These are phyloP conservation scores for Mormyrus iriodes DNA, from an alignment of 2,113 vertebrate species.

Conservation along the genomic window DNA sequence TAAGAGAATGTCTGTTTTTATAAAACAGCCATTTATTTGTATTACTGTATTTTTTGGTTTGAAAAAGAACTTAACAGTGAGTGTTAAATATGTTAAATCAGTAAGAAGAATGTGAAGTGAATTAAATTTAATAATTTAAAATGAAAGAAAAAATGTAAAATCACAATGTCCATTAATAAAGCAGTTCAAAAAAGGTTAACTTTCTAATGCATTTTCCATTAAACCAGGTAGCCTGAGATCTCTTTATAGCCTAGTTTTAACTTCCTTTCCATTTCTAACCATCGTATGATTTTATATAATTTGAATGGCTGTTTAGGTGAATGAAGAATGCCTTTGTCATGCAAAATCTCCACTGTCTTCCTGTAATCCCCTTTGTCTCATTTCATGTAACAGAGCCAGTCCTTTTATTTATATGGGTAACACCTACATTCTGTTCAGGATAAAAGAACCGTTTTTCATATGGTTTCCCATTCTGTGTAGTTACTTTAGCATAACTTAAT, in stretches of 20 bases:
- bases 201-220: constrained; percentile 5
- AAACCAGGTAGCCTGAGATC: neutral
- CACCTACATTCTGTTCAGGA: neutral
- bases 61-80: neutral
- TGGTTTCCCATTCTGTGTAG: neutral
- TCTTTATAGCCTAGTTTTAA: neutral
- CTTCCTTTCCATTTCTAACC: neutral
- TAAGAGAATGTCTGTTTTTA: neutral
- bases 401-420: neutral
- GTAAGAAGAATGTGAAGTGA: neutral
- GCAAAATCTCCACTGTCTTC: neutral
- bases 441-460: neutral
- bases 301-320: neutral
- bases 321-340: neutral
- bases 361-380: neutral
- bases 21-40: neutral
- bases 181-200: neutral
- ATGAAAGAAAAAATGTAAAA: neutral
- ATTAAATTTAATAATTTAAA: neutral
- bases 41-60: neutral
- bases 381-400: neutral
- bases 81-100: neutral
- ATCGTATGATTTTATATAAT: neutral
- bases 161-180: constrained; percentile 5
- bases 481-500: neutral